A percentile compares a stretch with the other conserved stretches of the same genome.
Conservation (phyloP, 2,113 vertebrate species). For the Nycticorax nycticorax region DNA sequence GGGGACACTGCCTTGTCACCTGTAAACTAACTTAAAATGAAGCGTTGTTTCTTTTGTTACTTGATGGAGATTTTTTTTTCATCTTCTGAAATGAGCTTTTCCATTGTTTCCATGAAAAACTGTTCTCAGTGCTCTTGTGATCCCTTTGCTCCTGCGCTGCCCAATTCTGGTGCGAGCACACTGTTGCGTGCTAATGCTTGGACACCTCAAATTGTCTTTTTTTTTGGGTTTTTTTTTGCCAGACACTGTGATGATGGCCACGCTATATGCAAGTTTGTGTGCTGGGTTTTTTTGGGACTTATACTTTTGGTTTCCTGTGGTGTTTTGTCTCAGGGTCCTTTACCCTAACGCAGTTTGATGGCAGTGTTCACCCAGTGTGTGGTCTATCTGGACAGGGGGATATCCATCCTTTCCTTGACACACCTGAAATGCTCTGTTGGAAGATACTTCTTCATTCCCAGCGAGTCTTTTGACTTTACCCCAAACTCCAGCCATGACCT, state of each 20-base stretch:
- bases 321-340: neutral
- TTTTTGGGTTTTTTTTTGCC: neutral
- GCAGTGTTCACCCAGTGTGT: neutral
- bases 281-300: neutral
- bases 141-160: neutral
- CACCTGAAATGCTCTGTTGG: neutral
- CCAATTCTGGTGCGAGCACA: neutral
- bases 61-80: neutral
- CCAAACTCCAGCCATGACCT: neutral
- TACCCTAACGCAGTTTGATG: neutral
- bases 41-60: rapidly evolving
- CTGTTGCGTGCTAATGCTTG: neutral
- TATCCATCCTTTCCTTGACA: neutral
- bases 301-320: neutral
- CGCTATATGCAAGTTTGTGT: neutral
- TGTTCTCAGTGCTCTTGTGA: neutral
- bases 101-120: neutral
- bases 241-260: neutral
- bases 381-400: neutral
- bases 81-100: neutral
- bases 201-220: neutral
- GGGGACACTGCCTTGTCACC: neutral
- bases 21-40: neutral
- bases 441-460: neutral
- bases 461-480: neutral